Base-by-base conservation (phyloP, 2,888 invertebrate genomes). In the Drosophila meridionalis region DNA sequence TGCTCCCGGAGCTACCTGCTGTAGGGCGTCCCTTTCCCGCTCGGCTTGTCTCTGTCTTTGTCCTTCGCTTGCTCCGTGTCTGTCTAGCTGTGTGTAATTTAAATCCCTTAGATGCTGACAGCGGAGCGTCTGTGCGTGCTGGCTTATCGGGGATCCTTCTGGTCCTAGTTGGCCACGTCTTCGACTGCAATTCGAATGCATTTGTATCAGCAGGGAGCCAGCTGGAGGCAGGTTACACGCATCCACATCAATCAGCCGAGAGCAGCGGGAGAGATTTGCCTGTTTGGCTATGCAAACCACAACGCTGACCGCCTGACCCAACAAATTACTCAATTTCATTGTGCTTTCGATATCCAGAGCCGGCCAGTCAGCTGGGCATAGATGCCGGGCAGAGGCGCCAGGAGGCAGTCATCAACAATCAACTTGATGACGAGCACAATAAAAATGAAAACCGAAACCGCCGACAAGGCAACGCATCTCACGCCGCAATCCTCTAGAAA, bases 381-480 rank as follows among this genome's bases (percentile, higher is more conserved):
- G 78, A 65, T 73, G 61, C 57, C 53, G 40, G 26, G 20, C 20
- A 20, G 66, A 55, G 65, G 62, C 62, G 82, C 81, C 74, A 55
- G 80, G 67, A 87, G 85, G 89, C 85, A 89, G 89, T 86, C 85
- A 87, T 85, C 85, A 89, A 80, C 85, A 86, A 86, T 89, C 85
- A 86, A 87, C 80, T 89, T 89, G 85, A 89, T 87, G 85, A 86
- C 89, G 85, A 89, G 89, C 85, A 89, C 89, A 86, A 86, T 86
- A 89, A 86, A 86, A 86, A 89, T 86, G 85, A 84, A 86, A 86
- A 84, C 89, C 80, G 82, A 86, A 80, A 89, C 85, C 87, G 57
- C 36, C 52, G 34, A 52, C 52, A 34, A 34, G 65, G 40, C 53
- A 32, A 50, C 50, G 50, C 53, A 53, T 53, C 53, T 34, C 38